Evolutionary conservation across 2,113 vertebrate genomes (phyloP).

Genomic region (Pionites leucogaster): DNA sequence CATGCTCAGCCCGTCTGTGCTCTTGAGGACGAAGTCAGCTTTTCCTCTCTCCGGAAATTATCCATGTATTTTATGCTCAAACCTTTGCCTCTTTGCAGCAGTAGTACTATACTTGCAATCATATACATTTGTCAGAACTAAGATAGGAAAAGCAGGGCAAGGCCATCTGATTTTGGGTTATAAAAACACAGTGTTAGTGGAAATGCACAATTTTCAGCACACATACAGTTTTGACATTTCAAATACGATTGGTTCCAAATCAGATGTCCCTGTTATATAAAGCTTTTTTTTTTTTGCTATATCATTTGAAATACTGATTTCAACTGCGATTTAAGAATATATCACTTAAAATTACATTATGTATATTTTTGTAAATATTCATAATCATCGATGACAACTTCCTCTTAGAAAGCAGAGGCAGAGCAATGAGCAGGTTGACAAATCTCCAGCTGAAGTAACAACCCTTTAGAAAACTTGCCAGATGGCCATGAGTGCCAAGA

Average conservation of each 20-base stretch:
- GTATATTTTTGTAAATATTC: not conserved
- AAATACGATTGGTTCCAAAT: not conserved
- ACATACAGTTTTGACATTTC: not conserved
- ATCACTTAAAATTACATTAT: not conserved
- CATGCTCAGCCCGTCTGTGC: not conserved
- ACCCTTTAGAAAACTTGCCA: not conserved
- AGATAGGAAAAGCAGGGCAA: not conserved
- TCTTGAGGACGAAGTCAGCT: not conserved
- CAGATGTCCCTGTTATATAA: not conserved
- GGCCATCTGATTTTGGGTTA: not conserved
- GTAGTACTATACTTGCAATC: not conserved
- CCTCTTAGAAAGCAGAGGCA: not conserved
- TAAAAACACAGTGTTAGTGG: not conserved
- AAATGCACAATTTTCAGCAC: not conserved
- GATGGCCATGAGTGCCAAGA: not conserved
- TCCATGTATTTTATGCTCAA: not conserved
- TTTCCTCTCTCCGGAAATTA: not conserved
- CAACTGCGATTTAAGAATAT: not conserved
- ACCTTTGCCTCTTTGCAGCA: not conserved
- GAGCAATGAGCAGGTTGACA: not conserved
- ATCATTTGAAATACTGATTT: not conserved
- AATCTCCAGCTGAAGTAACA: not conserved
- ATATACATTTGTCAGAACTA: not conserved
- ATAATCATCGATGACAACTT: not conserved
- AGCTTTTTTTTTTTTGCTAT: not conserved